Evolutionary conservation across 2,797 vertebrate species (phyloP), one percentile per base, ranked within the genome.

Genomic region (Margarornis squamiger): DNA sequence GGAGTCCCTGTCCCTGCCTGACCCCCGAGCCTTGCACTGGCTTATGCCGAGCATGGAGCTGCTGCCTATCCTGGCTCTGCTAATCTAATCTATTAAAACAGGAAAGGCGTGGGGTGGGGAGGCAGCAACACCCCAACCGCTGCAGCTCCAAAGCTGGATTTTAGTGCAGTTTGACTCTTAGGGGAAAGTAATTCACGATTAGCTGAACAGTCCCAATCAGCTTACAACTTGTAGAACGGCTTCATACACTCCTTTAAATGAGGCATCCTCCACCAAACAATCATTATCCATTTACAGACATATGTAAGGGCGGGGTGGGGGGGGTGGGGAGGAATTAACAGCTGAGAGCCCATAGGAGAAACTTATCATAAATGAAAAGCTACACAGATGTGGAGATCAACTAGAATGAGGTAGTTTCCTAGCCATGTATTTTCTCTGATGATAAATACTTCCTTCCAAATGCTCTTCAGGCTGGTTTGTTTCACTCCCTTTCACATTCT

Each of bases 11-110:
- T 45, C 43, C 27, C 65, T 41, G n/a, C 18, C 79, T 36, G 52
- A 73, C 18, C 43, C 61, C 21, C 0, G 1, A 27, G 45, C 26
- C 36, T 52, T 45, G 48, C 1, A 0, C 23, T 45, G 80, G 49
- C 23, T n/a, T 9, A 10, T 0, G 2, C 7, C 34, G 3, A 12
- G 52, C 22, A 3, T 0, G 0, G 5, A 59, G 70, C 63, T 52
- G 48, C 55, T 62, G 29, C 70, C 2, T 2, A 3, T 12, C n/a
- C 38, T 3, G 17, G 34, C 41, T 58, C 74, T 55, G 59, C 84
- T 55, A 16, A 32, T 19, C 49, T 5, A 3, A 24, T 24, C n/a
- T 12, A 9, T 8, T 34, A 38, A 14, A 63, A 27, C 8, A 11
- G 10, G 13, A 22, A 46, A 30, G n/a, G 29, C 39, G 10, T 2